Base-by-base conservation (phyloP, 2,888 invertebrate genomes). In the Apamea anceps region DNA sequence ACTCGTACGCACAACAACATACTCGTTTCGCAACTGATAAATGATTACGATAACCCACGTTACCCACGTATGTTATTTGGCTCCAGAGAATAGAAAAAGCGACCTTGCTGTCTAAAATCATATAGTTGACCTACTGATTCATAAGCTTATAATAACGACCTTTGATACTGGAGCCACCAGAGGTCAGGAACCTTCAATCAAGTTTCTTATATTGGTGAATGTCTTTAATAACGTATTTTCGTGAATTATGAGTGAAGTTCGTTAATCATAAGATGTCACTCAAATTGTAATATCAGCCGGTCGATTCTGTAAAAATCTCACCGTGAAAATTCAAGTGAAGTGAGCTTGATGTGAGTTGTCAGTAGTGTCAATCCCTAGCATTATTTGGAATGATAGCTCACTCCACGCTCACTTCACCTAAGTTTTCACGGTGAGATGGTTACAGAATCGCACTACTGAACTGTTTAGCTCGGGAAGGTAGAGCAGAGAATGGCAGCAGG, bases 41-140 rank as follows among this genome's bases (percentile, higher is more conserved):
- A 79, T 66, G 73, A 82, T 60, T 76, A 78, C 79, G 82, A 81
- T 84, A 84, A 72, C 37, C 37, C 32, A 71, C 54, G 32, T 6
- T 54, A 45, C 67, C 75, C 81, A 71, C 81, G 68, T 57, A 84
- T 72, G 86, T 81, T 85, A 21, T 63, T 82, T 60, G 70, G 85
- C 75, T 37, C 54, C 65, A 51, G 42, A 75, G 82, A 85, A 75
- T 67, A 75, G 72, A 84, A 87, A 86, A 85, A 71, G 28, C 45
- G 87, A 80, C 87, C 85, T 87, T 87, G 85, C 63, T 67, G 80
- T 80, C 75, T 84, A 28, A 75, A 74, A 87, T 63, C 79, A 78
- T 73, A 83, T 67, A n/a, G 62, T 71, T 86, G 73, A 83, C 86
- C 87, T 60, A 86, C 73, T 83, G 82, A 75, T 82, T 68, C 72